Evolutionary conservation across 2,113 vertebrate genomes (phyloP).

Genomic region (Leptodactylus fuscus): DNA sequence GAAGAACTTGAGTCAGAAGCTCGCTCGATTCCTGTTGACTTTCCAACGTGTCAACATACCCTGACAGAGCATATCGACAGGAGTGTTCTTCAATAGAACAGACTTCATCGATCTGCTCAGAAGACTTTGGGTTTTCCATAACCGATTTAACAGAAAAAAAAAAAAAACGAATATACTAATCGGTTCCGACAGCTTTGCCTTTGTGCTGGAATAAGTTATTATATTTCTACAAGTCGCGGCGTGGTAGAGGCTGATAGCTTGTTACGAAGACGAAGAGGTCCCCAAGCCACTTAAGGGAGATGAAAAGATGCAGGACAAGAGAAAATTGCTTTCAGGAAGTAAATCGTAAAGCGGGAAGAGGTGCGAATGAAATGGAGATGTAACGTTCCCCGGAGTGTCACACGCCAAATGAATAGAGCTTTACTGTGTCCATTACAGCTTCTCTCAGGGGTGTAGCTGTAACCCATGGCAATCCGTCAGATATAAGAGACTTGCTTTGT

Average conservation of each 20-base stretch:
- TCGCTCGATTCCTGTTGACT: no score
- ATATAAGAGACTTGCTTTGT: not conserved
- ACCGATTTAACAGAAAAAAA: not conserved
- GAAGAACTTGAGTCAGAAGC: no score
- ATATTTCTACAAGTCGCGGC: not conserved
- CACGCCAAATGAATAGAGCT: not conserved
- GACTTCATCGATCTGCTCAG: no score
- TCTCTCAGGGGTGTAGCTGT: not conserved
- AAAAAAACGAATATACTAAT: not conserved
- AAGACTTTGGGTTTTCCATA: not conserved
- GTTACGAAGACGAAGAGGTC: constrained; percentile 35
- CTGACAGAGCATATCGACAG: no score
- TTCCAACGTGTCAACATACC: no score
- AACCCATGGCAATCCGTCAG: not conserved
- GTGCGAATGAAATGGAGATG: constrained; percentile 27
- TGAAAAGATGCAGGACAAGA: constrained; percentile 28
- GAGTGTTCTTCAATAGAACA: no score
- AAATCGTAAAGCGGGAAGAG: constrained; percentile 21
- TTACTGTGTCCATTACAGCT: not conserved
- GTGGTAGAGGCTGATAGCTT: not conserved
- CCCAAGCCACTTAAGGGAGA: constrained; percentile 33
- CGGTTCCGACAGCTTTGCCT: not conserved
- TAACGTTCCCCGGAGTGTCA: not conserved
- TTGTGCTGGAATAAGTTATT: constrained; percentile 4
- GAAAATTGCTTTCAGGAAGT: constrained; percentile 49